Percentiles rank a stretch among this genome's conserved stretches.
Conservation (phyloP, 2,113 vertebrate species). For the Ceyx margarethae region DNA sequence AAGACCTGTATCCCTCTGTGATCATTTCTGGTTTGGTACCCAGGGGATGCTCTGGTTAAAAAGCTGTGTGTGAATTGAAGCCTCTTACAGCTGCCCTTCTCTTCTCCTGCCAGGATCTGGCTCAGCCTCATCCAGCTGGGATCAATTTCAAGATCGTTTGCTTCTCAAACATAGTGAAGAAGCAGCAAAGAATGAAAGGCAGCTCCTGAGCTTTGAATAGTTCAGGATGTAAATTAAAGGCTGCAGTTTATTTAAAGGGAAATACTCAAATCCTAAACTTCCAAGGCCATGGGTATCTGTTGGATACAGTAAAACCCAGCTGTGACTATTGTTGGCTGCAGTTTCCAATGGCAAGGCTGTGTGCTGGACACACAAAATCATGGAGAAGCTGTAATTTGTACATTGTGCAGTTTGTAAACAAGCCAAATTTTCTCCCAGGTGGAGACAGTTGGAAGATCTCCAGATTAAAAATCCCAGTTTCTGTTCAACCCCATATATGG, state of each 20-base stretch:
- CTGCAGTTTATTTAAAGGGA: background rate
- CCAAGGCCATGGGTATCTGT: background rate
- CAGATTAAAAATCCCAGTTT: background rate
- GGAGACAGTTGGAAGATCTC: background rate
- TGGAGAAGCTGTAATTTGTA: background rate
- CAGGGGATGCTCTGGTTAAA: background rate
- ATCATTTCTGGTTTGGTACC: background rate
- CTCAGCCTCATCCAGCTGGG: background rate
- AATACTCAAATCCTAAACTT: background rate
- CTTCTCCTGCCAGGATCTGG: background rate
- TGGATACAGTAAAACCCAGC: background rate
- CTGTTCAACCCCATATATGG: background rate
- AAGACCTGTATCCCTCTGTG: background rate
- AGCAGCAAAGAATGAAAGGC: background rate
- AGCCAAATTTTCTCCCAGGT: background rate
- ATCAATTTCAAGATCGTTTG: constrained; percentile 12
- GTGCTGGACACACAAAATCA: accelerated
- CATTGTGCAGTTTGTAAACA: background rate
- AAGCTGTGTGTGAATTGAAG: accelerated
- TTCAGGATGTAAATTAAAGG: background rate
- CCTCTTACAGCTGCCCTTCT: background rate
- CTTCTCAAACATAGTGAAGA: background rate
- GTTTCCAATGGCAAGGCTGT: background rate
- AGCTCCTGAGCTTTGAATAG: background rate
- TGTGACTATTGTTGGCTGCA: background rate